Percentiles rank a stretch among this genome's conserved stretches.
phyloP scores from a whole-genome alignment of 1,140 invertebrate genomes.

The Armadillidium nasatum region DNA sequence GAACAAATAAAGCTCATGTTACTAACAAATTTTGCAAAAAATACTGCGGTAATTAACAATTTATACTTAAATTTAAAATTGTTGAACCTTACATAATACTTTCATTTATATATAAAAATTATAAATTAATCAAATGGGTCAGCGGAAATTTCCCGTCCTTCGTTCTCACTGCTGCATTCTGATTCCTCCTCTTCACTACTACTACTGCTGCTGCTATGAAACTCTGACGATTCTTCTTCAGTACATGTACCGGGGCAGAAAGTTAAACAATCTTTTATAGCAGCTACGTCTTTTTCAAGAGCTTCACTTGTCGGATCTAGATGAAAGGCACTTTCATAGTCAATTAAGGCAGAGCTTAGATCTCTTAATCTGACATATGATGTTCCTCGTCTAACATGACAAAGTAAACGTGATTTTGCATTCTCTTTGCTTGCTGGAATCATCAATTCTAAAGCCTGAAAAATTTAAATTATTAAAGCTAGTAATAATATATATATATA shows the following conservation, averaged over 20 bases:
- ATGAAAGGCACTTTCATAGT: not conserved
- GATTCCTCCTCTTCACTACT: not conserved
- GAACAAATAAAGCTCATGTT: too few relatives aligned
- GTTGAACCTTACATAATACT: too few relatives aligned
- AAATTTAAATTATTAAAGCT: too few relatives aligned
- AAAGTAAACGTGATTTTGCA: not conserved
- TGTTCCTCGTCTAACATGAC: not conserved
- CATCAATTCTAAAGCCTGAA: not conserved
- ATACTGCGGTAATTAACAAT: too few relatives aligned
- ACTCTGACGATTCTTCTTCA: not conserved
- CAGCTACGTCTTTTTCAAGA: not conserved
- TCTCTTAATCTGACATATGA: not conserved
- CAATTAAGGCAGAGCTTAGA: not conserved
- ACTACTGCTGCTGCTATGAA: not conserved
- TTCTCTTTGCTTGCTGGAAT: not conserved
- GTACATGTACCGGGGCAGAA: not conserved
- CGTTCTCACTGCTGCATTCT: not conserved
- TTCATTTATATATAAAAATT: too few relatives aligned
- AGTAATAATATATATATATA: too few relatives aligned
- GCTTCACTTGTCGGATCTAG: not conserved
- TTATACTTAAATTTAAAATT: too few relatives aligned
- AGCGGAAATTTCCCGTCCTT: not conserved
- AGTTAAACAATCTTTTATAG: not conserved
- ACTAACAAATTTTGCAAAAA: too few relatives aligned
- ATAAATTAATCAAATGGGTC: too few relatives aligned